These are phyloP conservation scores for Acanthopleura granulata DNA, from an alignment of 2,888 invertebrate species.

Conservation along the genomic window DNA sequence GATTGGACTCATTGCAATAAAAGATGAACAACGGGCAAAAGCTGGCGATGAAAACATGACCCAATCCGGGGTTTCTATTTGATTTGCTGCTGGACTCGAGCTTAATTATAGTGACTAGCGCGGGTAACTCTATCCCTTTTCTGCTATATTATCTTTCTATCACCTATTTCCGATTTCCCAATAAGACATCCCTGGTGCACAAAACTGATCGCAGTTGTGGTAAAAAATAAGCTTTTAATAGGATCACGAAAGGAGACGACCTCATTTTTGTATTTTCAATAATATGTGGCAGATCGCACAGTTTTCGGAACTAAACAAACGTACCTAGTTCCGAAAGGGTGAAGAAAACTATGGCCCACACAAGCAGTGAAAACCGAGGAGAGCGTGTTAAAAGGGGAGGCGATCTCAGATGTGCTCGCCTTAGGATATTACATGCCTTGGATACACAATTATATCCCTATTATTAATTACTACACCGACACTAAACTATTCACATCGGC, in stretches of 20 bases:
- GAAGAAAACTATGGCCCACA: not conserved
- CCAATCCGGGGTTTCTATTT: no score
- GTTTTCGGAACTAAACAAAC: conserved; percentile 10
- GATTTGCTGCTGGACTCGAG: not conserved
- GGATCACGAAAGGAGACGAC: not conserved
- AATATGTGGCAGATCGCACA: conserved; percentile 5
- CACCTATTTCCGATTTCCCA: not conserved
- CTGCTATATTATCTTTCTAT: not conserved
- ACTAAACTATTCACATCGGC: conserved; percentile 7
- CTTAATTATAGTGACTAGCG: not conserved
- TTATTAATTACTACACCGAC: conserved; percentile 14
- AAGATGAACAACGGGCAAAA: no score
- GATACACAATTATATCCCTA: conserved; percentile 17
- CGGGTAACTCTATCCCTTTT: not conserved
- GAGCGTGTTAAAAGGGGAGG: not conserved
- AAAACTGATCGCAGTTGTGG: not conserved
- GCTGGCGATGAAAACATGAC: no score
- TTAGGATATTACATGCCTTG: conserved; percentile 13
- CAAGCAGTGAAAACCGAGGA: conserved; percentile 11
- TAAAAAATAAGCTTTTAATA: not conserved
- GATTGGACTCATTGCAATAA: no score
- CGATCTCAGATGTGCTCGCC: not conserved
- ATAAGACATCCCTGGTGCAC: not conserved
- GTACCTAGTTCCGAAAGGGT: not conserved
- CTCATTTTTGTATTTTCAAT: conserved; percentile 5